Evolutionary conservation across 2,797 vertebrate species (phyloP).

Genomic region (Bradypodion ventrale): DNA sequence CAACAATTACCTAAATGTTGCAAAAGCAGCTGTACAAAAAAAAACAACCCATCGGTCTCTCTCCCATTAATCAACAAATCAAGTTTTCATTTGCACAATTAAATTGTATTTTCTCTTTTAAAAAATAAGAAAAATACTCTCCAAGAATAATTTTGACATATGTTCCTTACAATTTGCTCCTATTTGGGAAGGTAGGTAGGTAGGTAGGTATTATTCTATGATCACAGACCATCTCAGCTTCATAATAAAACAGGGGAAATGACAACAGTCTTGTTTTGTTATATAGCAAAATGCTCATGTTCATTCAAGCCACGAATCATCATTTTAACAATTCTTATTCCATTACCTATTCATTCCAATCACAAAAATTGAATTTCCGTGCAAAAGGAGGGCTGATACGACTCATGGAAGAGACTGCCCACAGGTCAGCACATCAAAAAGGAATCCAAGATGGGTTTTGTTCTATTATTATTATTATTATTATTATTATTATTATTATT

Average conservation of each 20-base stretch:
- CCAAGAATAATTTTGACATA: constrained; percentile 69
- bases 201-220: constrained; percentile 64
- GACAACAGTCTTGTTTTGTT: constrained; percentile 67
- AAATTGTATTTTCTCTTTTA: constrained; percentile 34
- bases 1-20: constrained; percentile 66
- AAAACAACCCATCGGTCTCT: constrained; percentile 67
- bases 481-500: no score
- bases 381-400: constrained; percentile 57
- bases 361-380: constrained; percentile 65
- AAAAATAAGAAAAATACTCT: constrained; percentile 5
- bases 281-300: constrained; percentile 48
- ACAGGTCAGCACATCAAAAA: constrained; percentile 56
- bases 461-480: neutral
- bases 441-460: constrained; percentile 52
- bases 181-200: constrained; percentile 39
- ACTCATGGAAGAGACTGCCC: constrained; percentile 61
- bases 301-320: constrained; percentile 46
- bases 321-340: constrained; percentile 48
- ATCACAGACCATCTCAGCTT: constrained; percentile 75
- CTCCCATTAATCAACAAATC: constrained; percentile 76
- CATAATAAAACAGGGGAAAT: constrained; percentile 67
- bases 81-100: constrained; percentile 73
- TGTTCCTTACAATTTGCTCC: constrained; percentile 75
- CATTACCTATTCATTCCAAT: constrained; percentile 58
- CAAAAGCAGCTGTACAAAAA: constrained; percentile 70